A percentile compares a stretch with the other conserved stretches of the same genome.
Evolutionary conservation across 2,888 invertebrate species (phyloP).

Genomic region (Synanthedon myopaeformis): DNA sequence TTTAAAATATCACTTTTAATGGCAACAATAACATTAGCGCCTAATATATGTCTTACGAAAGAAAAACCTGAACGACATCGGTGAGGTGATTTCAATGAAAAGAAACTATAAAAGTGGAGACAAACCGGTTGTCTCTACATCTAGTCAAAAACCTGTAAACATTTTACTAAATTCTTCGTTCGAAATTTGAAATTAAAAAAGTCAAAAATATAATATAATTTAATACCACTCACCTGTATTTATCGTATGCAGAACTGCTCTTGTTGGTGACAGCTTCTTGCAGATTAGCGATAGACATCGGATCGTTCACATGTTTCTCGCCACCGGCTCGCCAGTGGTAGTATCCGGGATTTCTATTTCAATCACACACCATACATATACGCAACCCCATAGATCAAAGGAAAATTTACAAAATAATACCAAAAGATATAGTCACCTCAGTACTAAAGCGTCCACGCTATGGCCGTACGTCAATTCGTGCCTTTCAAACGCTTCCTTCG

Average conservation of each 20-base stretch:
- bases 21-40: too few species aligned
- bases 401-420: not conserved
- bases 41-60: too few species aligned
- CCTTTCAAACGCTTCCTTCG: constrained; percentile 85
- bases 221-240: constrained; percentile 55
- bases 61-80: too few species aligned
- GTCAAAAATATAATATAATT: too few species aligned
- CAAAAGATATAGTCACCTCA: constrained; percentile 55
- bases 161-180: not conserved
- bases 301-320: constrained; percentile 98
- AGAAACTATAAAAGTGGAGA: too few species aligned
- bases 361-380: constrained; percentile 22
- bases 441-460: constrained; percentile 76
- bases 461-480: constrained; percentile 82
- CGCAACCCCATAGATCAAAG: not conserved
- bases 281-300: constrained; percentile 76
- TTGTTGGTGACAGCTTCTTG: constrained; percentile 91
- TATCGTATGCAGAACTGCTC: constrained; percentile 84
- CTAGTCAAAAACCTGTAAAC: too few species aligned
- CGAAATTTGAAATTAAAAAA: not conserved
- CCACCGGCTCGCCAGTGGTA: constrained; percentile 98
- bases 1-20: too few species aligned
- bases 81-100: too few species aligned
- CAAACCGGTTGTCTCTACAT: too few species aligned
- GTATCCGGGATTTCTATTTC: constrained; percentile 87